phyloP scores from a whole-genome alignment of 2,113 vertebrate genomes.

The Neodontobutis hainanensis region DNA sequence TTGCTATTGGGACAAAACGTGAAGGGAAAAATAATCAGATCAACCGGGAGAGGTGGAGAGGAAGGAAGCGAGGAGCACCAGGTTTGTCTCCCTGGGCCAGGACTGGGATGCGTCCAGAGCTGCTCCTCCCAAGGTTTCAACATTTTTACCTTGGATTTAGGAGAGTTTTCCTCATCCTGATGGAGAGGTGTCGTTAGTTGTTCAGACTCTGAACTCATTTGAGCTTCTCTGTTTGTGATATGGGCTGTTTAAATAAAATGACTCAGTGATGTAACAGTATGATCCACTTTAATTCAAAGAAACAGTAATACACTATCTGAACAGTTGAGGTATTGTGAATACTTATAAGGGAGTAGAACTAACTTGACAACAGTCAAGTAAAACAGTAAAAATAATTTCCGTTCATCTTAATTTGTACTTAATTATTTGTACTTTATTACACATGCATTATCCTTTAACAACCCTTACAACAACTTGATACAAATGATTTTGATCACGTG shows the following conservation, averaged over 20 bases:
- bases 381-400: no score
- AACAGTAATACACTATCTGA: neutral
- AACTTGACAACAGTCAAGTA: no score
- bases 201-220: neutral
- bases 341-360: no score
- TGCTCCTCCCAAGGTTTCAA: slow-evolving; percentile 3
- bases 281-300: neutral
- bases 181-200: neutral
- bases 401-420: neutral
- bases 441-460: no score
- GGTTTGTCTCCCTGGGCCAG: slow-evolving; percentile 74
- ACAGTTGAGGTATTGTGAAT: no score
- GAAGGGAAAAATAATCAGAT: slow-evolving; percentile 92
- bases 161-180: slow-evolving; percentile 8
- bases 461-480: neutral
- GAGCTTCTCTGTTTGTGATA: neutral
- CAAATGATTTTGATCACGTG: neutral
- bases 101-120: slow-evolving; percentile 65
- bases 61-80: slow-evolving; percentile 74
- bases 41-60: slow-evolving; percentile 78
- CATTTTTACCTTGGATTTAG: slow-evolving; percentile 10
- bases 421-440: neutral
- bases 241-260: slow-evolving; percentile 11
- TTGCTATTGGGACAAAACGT: slow-evolving; percentile 91
- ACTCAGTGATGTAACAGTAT: neutral